A percentile compares a stretch with the other conserved stretches of the same genome.
phyloP scores from a whole-genome alignment of 2,797 vertebrate genomes.

The Alosa sapidissima region DNA sequence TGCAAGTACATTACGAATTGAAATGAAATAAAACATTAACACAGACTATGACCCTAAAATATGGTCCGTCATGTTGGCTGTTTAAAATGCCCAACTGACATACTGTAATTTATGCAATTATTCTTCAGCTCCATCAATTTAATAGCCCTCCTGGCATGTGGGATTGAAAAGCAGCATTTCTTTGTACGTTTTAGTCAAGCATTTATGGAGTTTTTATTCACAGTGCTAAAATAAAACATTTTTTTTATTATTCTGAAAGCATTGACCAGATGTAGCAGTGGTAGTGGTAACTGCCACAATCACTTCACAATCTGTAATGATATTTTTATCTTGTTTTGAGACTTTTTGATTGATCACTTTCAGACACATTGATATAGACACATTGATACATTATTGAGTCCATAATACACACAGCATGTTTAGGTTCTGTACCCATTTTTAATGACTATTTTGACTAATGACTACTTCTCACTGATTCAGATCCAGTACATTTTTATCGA shows the following conservation, averaged over 20 bases:
- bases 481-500: too few species aligned
- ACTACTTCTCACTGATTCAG: too few species aligned
- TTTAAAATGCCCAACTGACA: conserved; percentile 6
- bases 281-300: neutral
- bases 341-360: too few species aligned
- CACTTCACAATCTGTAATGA: neutral
- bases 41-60: neutral
- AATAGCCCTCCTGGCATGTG: neutral
- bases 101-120: neutral
- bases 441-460: too few species aligned
- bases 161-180: neutral
- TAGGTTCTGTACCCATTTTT: too few species aligned
- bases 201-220: neutral
- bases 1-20: neutral
- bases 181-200: neutral
- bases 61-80: neutral
- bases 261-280: neutral
- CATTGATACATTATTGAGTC: too few species aligned
- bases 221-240: conserved; percentile 5
- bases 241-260: neutral
- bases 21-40: conserved; percentile 2
- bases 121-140: neutral
- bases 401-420: too few species aligned
- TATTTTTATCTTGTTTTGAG: neutral
- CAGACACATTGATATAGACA: too few species aligned